Base-by-base conservation (phyloP, 1,140 invertebrate genomes). In the Leguminivora glycinivorella region DNA sequence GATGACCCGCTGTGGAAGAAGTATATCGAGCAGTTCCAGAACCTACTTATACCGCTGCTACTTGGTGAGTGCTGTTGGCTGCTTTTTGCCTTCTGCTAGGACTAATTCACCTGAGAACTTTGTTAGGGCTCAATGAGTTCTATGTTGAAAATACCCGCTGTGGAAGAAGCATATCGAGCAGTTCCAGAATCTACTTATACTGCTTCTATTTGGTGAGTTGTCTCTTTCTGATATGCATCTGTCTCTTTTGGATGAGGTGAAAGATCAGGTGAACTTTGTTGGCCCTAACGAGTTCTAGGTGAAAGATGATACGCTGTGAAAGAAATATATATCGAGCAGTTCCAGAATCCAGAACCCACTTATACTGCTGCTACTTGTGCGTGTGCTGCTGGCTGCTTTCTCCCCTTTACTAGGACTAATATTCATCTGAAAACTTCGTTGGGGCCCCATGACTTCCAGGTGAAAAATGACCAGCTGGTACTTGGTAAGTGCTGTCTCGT, bases 291-390 rank as follows among this genome's bases (percentile, higher is more conserved):
- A 99, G 92, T 96, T 99, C 85, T 95, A 96, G 74, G 97, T 99
- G 24, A 95, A 96, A 79, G 95, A 98, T 74, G 98, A 99, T 69
- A 97, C 98, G 5, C 93, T 98, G 24, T 99, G 98, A 97, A 98
- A 97, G 88, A 99, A 99, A n/a, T n/a, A 93, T 99, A 99, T 88
- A 94, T 99, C 68, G 98, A 99, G 93, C 98, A 97, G 88, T 99
- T n/a, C n/a, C n/a, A n/a, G n/a, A n/a, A n/a, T 99, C 87, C 98
- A 98, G 92, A 99, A 99, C 93, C 99, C 99, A 4, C 92, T 99
- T 24, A 99, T 99, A 78, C 91, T 99, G 63, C 92, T 99, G 71
- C 93, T n/a, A n/a, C n/a, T n/a, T n/a, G n/a, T n/a, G n/a, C n/a
- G n/a, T n/a, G n/a, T n/a, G n/a, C n/a, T n/a, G n/a, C n/a, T n/a